phyloP scores from a whole-genome alignment of 2,113 vertebrate species.

The Peromyscus maniculatus region DNA sequence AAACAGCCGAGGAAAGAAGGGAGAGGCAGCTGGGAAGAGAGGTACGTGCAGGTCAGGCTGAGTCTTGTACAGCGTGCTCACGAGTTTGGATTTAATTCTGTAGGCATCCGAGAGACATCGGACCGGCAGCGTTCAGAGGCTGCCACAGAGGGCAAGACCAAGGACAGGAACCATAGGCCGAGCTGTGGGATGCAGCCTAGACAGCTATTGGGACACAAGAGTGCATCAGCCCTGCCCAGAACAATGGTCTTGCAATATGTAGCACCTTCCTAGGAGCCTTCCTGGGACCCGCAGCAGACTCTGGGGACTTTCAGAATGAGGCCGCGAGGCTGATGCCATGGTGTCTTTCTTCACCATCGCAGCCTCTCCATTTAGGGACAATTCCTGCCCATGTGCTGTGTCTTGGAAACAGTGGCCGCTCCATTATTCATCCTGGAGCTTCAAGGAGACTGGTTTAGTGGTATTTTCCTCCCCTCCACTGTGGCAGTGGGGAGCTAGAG shows the following conservation, averaged over 20 bases:
- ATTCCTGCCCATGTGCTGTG: neutral
- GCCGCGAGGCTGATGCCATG: neutral
- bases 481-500: neutral
- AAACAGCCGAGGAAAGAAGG: neutral
- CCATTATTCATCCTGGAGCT: neutral
- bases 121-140: neutral
- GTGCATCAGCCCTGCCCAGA: neutral
- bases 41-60: neutral
- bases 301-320: neutral
- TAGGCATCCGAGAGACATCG: neutral
- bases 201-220: neutral
- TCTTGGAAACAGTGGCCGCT: neutral
- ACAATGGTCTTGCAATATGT: neutral
- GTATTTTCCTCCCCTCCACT: neutral
- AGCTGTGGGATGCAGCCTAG: neutral
- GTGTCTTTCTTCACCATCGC: slow-evolving; percentile 42
- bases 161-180: neutral
- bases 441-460: neutral
- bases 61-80: neutral
- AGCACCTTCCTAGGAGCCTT: neutral
- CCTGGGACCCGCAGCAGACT: neutral
- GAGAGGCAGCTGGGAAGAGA: neutral
- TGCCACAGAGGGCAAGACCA: neutral
- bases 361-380: slow-evolving; percentile 41
- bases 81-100: neutral